These are phyloP conservation scores for Seladonia tumulorum DNA, from an alignment of 2,888 invertebrate species.

Conservation along the genomic window DNA sequence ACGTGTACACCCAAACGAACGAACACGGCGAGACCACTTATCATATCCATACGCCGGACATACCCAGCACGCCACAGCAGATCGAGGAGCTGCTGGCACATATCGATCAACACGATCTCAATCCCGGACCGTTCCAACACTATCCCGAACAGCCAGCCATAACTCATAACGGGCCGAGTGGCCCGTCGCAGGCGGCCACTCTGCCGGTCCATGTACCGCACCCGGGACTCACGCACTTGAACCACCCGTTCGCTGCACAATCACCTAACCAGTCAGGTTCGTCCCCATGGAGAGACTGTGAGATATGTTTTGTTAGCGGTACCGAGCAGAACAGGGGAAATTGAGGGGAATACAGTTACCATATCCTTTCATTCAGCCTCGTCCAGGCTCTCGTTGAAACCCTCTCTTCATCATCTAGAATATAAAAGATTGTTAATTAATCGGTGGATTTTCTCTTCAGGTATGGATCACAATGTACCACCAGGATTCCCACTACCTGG, in stretches of 20 bases:
- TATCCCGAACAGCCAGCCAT: constrained; percentile 77
- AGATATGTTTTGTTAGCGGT: constrained; percentile 4
- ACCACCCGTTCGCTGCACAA: constrained; percentile 81
- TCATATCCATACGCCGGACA: constrained; percentile 80
- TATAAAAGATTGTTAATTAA: neutral
- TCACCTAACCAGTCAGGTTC: constrained; percentile 83
- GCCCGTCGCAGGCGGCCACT: constrained; percentile 62
- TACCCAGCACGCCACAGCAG: constrained; percentile 80
- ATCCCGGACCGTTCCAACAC: constrained; percentile 78
- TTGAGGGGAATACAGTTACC: neutral
- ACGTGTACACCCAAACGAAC: constrained; percentile 79
- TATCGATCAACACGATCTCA: constrained; percentile 81
- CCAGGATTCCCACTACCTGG: constrained; percentile 72
- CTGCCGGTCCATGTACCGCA: constrained; percentile 77
- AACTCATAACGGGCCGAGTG: constrained; percentile 71
- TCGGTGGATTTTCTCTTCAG: constrained; percentile 64
- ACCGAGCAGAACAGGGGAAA: neutral
- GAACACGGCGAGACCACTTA: constrained; percentile 81
- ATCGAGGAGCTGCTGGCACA: constrained; percentile 82
- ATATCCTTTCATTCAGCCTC: neutral
- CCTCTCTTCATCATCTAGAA: neutral
- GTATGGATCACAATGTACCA: constrained; percentile 77
- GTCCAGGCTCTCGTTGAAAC: neutral
- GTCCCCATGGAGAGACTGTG: constrained; percentile 67
- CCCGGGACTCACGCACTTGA: constrained; percentile 78